Evolutionary conservation across 2,888 invertebrate genomes (phyloP).

Genomic region (Spisula subtruncata): DNA sequence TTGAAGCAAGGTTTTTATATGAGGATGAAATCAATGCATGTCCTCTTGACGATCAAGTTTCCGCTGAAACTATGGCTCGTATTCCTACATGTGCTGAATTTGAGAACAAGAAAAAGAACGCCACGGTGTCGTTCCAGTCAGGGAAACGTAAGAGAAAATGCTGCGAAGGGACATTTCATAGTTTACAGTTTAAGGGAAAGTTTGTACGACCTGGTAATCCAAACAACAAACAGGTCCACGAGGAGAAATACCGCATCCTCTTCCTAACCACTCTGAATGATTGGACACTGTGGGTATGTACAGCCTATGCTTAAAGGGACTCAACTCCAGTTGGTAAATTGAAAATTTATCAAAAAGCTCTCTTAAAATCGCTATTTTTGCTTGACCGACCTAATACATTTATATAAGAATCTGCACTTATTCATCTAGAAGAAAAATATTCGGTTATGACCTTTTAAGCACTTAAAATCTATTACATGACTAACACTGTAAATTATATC

Average conservation of each 20-base stretch:
- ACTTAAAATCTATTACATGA: no score
- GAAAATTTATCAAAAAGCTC: no score
- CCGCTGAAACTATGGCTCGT: neutral
- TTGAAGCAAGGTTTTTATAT: conserved; percentile 49
- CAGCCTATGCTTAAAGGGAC: neutral
- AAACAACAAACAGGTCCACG: conserved; percentile 61
- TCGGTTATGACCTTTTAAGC: no score
- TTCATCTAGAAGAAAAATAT: no score
- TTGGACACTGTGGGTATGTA: conserved; percentile 24
- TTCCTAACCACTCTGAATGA: conserved; percentile 44
- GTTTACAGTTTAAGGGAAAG: conserved; percentile 37
- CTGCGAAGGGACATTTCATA: conserved; percentile 46
- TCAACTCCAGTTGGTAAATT: neutral
- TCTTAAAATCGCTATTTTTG: no score
- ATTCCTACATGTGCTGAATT: neutral
- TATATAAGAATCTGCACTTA: no score
- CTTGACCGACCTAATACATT: no score
- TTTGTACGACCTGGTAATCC: conserved; percentile 46
- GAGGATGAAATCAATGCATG: conserved; percentile 62
- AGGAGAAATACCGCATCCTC: conserved; percentile 65
- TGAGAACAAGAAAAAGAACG: neutral
- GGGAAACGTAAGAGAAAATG: conserved; percentile 34
- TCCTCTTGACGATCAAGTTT: neutral
- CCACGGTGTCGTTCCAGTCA: conserved; percentile 4
- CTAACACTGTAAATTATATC: no score